Percentiles rank a stretch among this genome's conserved stretches.
These are phyloP conservation scores for Pantelozetes paolii DNA, from an alignment of 2,888 invertebrate species.

Conservation along the genomic window DNA sequence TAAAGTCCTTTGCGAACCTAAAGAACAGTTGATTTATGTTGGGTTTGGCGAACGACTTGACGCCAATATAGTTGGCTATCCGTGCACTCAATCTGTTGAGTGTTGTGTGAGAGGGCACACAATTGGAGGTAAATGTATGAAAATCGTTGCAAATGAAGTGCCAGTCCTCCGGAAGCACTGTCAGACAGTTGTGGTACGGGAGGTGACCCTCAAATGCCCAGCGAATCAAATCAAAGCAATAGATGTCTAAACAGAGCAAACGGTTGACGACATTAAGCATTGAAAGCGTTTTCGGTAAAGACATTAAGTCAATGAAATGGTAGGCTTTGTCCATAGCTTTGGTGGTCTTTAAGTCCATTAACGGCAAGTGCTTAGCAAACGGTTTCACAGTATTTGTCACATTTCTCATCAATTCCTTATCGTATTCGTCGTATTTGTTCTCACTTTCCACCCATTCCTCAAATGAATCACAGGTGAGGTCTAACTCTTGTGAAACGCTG, in stretches of 20 bases:
- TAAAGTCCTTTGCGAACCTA: slow-evolving; percentile 36
- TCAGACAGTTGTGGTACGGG: slow-evolving; percentile 31
- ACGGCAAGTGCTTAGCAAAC: not conserved
- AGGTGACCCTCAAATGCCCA: slow-evolving; percentile 37
- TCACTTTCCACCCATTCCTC: not conserved
- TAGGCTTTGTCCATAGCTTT: not conserved
- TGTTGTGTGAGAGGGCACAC: slow-evolving; percentile 6
- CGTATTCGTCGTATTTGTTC: not conserved
- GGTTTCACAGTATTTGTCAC: not conserved
- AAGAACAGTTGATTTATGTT: not conserved
- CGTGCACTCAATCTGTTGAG: not conserved
- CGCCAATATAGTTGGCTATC: not conserved
- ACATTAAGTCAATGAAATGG: slow-evolving; percentile 33
- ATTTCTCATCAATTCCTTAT: not conserved
- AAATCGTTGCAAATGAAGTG: slow-evolving; percentile 20
- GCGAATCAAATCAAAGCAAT: slow-evolving; percentile 40
- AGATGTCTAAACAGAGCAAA: slow-evolving; percentile 32
- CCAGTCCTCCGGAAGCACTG: slow-evolving; percentile 34
- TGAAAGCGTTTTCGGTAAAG: slow-evolving; percentile 37
- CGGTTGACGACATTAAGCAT: slow-evolving; percentile 36
- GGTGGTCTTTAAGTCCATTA: not conserved
- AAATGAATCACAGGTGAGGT: not conserved
- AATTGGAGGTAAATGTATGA: not conserved
- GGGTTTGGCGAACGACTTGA: not conserved
- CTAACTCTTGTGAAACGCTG: not conserved